phyloP scores from a whole-genome alignment of 1,140 invertebrate species.

The Heliconius congener region DNA sequence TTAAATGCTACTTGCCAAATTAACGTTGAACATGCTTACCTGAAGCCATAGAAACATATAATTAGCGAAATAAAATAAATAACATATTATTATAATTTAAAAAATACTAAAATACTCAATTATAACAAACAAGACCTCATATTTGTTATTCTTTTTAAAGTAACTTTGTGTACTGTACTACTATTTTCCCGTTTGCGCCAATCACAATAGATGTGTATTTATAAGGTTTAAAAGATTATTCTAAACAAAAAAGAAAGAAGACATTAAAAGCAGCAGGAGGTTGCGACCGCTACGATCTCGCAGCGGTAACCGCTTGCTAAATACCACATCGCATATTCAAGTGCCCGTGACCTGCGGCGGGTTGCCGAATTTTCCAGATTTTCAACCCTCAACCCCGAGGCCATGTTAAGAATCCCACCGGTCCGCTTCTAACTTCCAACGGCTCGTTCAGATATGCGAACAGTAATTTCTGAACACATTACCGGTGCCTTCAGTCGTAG shows the following conservation, averaged over 20 bases:
- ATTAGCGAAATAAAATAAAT: neutral
- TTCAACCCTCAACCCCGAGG: slow-evolving; percentile 59
- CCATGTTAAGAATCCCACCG: slow-evolving; percentile 73
- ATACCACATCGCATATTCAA: slow-evolving; percentile 76
- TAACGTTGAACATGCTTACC: neutral
- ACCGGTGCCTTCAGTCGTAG: slow-evolving; percentile 32
- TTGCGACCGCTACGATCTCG: neutral
- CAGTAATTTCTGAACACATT: slow-evolving; percentile 51
- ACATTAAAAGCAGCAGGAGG: neutral
- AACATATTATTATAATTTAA: too few relatives aligned
- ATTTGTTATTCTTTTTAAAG: too few relatives aligned
- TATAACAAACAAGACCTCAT: too few relatives aligned
- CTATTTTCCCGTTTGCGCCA: too few relatives aligned
- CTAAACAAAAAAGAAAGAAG: neutral
- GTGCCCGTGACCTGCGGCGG: slow-evolving; percentile 69
- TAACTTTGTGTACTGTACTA: too few relatives aligned
- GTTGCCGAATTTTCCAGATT: slow-evolving; percentile 70
- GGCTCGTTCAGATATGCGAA: slow-evolving; percentile 55
- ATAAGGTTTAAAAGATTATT: neutral
- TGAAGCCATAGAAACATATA: neutral
- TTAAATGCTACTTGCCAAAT: neutral
- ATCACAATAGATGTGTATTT: too few relatives aligned
- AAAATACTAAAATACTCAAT: too few relatives aligned
- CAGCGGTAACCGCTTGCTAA: slow-evolving; percentile 49
- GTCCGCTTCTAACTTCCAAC: slow-evolving; percentile 62